A percentile compares a stretch with the other conserved stretches of the same genome.
Evolutionary conservation across 2,797 vertebrate genomes (phyloP).

Genomic region (Phoebastria nigripes): DNA sequence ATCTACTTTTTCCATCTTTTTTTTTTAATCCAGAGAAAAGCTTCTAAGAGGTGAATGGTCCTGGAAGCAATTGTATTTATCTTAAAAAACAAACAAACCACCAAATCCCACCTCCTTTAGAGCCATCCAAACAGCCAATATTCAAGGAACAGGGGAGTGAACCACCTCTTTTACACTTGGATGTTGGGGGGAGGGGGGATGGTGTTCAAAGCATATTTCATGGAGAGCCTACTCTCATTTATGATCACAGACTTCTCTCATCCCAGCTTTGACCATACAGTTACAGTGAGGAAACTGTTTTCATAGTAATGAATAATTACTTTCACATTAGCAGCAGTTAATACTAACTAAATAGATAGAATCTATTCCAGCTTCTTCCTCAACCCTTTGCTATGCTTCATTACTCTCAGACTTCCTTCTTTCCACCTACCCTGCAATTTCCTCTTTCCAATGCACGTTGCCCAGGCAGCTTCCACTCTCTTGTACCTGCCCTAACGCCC

Average conservation of each 20-base stretch:
- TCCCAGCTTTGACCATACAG: background rate
- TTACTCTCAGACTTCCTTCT: background rate
- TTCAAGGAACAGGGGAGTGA: background rate
- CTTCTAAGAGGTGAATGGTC: background rate
- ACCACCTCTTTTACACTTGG: background rate
- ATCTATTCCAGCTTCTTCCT: background rate
- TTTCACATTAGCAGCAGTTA: background rate
- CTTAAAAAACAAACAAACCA: background rate
- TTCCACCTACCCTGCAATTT: background rate
- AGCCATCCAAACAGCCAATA: background rate
- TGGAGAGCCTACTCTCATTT: background rate
- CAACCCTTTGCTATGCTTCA: background rate
- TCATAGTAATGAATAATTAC: background rate
- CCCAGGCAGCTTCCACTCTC: background rate
- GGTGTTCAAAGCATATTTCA: background rate
- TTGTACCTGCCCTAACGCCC: background rate
- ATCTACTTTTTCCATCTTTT: background rate
- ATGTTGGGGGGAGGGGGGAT: too few species aligned
- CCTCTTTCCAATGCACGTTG: background rate
- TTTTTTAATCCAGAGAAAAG: background rate
- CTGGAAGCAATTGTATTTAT: background rate
- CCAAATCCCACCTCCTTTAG: background rate
- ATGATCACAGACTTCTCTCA: background rate
- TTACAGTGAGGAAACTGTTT: background rate
- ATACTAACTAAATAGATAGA: background rate